phyloP scores from a whole-genome alignment of 2,888 invertebrate species.

The Volucella inanis region DNA sequence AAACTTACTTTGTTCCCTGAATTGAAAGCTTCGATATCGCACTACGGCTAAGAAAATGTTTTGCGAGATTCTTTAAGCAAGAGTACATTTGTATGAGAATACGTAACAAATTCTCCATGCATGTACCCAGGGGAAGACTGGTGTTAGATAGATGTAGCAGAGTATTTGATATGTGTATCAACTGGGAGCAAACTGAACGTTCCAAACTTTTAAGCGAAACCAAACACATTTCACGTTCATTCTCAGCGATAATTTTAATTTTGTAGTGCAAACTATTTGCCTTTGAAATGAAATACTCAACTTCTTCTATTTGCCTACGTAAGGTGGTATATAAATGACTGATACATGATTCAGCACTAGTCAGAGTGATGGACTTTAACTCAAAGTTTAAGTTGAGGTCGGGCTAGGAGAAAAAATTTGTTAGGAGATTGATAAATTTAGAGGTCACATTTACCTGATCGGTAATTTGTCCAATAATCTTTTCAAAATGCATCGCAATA shows the following conservation, averaged over 20 bases:
- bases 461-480: conserved; percentile 78
- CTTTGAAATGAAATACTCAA: conserved; percentile 82
- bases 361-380: conserved; percentile 79
- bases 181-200: conserved; percentile 85
- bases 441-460: conserved; percentile 71
- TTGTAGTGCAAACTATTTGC: conserved; percentile 83
- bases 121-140: conserved; percentile 84
- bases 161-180: conserved; percentile 84
- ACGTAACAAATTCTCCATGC: conserved; percentile 85
- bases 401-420: conserved; percentile 21
- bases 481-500: conserved; percentile 79
- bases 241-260: conserved; percentile 83
- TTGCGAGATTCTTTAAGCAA: conserved; percentile 85
- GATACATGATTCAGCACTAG: conserved; percentile 78
- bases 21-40: conserved; percentile 78
- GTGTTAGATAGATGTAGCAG: conserved; percentile 84
- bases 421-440: not conserved
- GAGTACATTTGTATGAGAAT: conserved; percentile 85
- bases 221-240: conserved; percentile 82
- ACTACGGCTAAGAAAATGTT: conserved; percentile 85
- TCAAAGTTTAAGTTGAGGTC: conserved; percentile 70
- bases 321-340: conserved; percentile 78
- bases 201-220: conserved; percentile 84
- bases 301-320: conserved; percentile 81
- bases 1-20: conserved; percentile 78